A percentile compares a stretch with the other conserved stretches of the same genome.
Evolutionary conservation across 2,113 vertebrate genomes (phyloP).

Genomic region (Podiceps cristatus): DNA sequence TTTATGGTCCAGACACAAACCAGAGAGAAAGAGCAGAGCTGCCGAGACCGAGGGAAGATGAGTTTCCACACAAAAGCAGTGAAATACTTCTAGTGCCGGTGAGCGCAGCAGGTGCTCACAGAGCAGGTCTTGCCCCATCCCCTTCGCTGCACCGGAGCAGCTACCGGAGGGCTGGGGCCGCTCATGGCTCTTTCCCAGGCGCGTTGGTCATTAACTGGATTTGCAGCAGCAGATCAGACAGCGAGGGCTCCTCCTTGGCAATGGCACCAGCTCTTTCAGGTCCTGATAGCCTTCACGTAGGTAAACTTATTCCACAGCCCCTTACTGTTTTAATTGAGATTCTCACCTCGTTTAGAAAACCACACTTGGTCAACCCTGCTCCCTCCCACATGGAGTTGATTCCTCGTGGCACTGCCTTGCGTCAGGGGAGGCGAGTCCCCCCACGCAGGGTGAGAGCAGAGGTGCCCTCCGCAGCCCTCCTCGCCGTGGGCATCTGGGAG

Average conservation of each 20-base stretch:
- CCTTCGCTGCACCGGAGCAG: fast-evolving
- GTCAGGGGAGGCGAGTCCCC: neutral
- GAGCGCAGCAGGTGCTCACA: neutral
- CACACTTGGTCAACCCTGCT: neutral
- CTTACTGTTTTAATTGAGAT: neutral
- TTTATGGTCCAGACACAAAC: neutral
- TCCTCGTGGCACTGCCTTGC: neutral
- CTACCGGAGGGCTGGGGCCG: fast-evolving
- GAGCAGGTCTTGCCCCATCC: no score
- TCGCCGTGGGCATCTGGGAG: fast-evolving
- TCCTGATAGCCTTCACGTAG: neutral
- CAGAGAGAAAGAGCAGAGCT: neutral
- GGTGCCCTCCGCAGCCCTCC: fast-evolving
- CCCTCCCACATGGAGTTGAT: no score
- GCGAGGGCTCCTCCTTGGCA: neutral
- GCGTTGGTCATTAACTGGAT: fast-evolving
- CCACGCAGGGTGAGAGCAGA: fast-evolving
- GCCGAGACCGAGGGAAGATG: fast-evolving
- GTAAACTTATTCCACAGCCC: neutral
- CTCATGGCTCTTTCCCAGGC: neutral
- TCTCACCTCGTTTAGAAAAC: neutral
- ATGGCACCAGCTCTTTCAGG: neutral
- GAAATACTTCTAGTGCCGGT: fast-evolving
- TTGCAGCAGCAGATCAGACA: neutral
- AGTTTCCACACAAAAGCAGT: neutral